A percentile compares a stretch with the other conserved stretches of the same genome.
These are phyloP conservation scores for Anticlea derivata DNA, from an alignment of 2,888 invertebrate species.

Conservation along the genomic window DNA sequence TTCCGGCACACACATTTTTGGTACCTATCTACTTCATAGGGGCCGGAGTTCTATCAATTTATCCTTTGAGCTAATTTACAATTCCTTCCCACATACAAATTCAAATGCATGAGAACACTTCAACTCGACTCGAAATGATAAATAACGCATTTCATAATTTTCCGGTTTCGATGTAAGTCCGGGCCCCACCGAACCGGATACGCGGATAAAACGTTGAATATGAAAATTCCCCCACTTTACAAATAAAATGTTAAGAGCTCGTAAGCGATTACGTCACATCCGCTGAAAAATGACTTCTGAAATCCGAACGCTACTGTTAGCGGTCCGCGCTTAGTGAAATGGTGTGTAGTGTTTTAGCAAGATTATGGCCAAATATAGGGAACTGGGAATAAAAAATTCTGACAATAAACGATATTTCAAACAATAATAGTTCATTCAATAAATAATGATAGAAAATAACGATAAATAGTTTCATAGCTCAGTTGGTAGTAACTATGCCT, in stretches of 20 bases:
- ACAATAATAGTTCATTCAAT: too few relatives aligned
- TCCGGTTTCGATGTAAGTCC: conserved; percentile 26
- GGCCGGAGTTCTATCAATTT: neutral
- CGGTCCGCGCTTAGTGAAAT: conserved; percentile 39
- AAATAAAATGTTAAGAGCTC: conserved; percentile 74
- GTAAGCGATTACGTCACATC: conserved; percentile 77
- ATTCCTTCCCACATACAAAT: conserved; percentile 18
- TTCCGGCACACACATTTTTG: neutral
- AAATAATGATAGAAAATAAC: too few relatives aligned
- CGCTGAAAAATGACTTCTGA: conserved; percentile 75
- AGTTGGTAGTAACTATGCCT: too few relatives aligned
- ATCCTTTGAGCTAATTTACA: conserved; percentile 12
- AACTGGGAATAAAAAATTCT: neutral
- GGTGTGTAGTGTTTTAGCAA: conserved; percentile 11
- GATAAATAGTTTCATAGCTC: too few relatives aligned
- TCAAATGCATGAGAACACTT: conserved; percentile 25
- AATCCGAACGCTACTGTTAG: conserved; percentile 55
- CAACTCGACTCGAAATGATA: conserved; percentile 22
- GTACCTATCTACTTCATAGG: neutral
- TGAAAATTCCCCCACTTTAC: conserved; percentile 66
- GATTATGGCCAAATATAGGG: neutral
- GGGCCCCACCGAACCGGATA: conserved; percentile 39
- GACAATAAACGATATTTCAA: too few relatives aligned
- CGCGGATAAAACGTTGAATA: conserved; percentile 67
- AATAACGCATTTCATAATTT: conserved; percentile 29